Percentiles rank a stretch among this genome's conserved stretches.
Conservation (phyloP, 1,140 invertebrate species). For the Cherax destructor region DNA sequence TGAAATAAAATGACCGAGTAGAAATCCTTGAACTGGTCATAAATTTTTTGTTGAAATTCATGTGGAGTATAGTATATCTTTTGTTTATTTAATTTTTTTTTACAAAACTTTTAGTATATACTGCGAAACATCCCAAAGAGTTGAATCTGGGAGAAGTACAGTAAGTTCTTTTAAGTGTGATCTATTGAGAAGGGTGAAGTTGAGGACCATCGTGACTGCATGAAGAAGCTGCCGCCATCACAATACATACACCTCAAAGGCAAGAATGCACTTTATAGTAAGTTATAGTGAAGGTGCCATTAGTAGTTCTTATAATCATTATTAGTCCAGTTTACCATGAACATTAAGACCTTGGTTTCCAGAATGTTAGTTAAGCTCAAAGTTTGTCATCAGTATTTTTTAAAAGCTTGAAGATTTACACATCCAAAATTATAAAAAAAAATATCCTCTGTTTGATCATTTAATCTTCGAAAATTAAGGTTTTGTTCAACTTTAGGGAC, state of each 20-base stretch:
- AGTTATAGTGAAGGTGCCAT: not conserved
- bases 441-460: too few species aligned
- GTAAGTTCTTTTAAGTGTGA: conserved; percentile 14
- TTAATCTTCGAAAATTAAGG: too few species aligned
- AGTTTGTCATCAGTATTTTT: too few species aligned
- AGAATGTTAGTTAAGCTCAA: too few species aligned
- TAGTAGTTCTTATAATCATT: not conserved
- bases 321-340: not conserved
- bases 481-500: too few species aligned
- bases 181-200: not conserved
- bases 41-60: not conserved
- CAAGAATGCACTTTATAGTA: conserved; percentile 1
- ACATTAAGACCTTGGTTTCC: not conserved
- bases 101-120: not conserved
- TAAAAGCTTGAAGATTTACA: too few species aligned
- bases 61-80: not conserved
- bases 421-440: too few species aligned
- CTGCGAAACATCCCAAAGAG: not conserved
- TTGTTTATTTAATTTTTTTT: not conserved
- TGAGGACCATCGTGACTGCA: not conserved
- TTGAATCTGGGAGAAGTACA: conserved; percentile 10
- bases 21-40: not conserved
- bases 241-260: not conserved
- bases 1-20: not conserved
- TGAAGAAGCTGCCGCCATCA: not conserved